Base-by-base conservation (phyloP, 37 sponge, comb jelly and placozoan genomes). In the Lycopodina hypogea region DNA sequence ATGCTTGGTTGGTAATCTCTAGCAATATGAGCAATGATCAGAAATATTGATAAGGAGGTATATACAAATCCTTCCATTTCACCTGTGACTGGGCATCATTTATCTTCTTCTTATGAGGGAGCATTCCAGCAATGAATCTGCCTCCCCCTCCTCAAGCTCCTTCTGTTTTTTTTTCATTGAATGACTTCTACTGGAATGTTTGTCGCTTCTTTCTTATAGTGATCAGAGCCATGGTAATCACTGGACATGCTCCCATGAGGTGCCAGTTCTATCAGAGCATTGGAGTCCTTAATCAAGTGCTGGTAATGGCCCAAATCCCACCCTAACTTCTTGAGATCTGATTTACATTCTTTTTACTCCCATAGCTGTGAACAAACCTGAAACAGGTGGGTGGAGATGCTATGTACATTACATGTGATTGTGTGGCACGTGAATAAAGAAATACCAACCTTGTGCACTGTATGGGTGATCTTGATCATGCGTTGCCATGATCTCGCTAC, bases 401-500 rank as follows among this genome's bases (percentile, higher is more conserved):
- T 90, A 89, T 12, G 48, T 45, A 45, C 4, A 45, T 4, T 12
- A 9, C 4, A 12, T 45, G 48, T 45, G 48, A 12, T 4, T 45
- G 48, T 45, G 48, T 12, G 48, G 48, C 48, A 45, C 4, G 8
- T 45, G 48, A n/a, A n/a, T n/a, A 12, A 45, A 45, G 4, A 12
- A 9, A 12, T 4, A 45, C 81, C 12, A 36, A 90, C 91, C 74
- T 86, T 90, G 50, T 82, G 71, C 2, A 87, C 86, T 30, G 91
- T 87, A 90, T 68, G 82, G 24, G 86, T 74, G 56, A 90, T 56
- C 53, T 81, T 90, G 11, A 60, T 30, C 0, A 78, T n/a, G 42
- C 86, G 87, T 57, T 90, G 83, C 73, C 82, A 77, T 12, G 91
- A 90, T 45, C 78, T 59, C 0, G 91, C 50, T 38, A 90, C 62